Evolutionary conservation across 2,888 invertebrate genomes (phyloP).

Genomic region (Sialis fuliginosa): DNA sequence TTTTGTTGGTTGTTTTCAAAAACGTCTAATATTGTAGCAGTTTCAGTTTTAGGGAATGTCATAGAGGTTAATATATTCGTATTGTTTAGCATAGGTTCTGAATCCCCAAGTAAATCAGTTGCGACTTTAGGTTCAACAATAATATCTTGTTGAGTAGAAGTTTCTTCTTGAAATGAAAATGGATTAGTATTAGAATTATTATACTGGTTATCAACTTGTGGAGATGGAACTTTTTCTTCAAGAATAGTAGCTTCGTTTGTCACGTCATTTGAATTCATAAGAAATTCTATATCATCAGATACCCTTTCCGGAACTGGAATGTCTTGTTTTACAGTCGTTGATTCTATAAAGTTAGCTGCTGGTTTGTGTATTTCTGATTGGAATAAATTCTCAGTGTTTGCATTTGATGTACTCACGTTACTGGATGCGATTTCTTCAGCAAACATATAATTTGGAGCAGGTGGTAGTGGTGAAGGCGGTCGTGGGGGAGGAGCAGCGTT

Average conservation of each 20-base stretch:
- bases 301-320: neutral
- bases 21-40: neutral
- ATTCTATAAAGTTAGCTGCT: neutral
- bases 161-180: constrained; percentile 4
- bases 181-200: constrained; percentile 5
- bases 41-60: too few species aligned
- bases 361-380: neutral
- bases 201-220: neutral
- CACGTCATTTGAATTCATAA: neutral
- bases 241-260: constrained; percentile 2
- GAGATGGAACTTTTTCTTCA: constrained; percentile 1
- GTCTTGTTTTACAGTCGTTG: neutral
- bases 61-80: neutral
- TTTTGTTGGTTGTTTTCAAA: neutral
- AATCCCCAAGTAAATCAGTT: neutral
- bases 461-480: constrained; percentile 25
- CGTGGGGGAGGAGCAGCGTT: constrained; percentile 12
- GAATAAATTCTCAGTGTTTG: neutral
- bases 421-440: constrained; percentile 9
- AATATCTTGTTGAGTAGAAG: neutral
- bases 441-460: constrained; percentile 12
- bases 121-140: neutral
- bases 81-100: neutral
- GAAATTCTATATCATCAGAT: neutral
- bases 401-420: constrained; percentile 9